A percentile compares a stretch with the other conserved stretches of the same genome.
phyloP scores from a whole-genome alignment of 2,888 invertebrate genomes.

The Clivina fossor region DNA sequence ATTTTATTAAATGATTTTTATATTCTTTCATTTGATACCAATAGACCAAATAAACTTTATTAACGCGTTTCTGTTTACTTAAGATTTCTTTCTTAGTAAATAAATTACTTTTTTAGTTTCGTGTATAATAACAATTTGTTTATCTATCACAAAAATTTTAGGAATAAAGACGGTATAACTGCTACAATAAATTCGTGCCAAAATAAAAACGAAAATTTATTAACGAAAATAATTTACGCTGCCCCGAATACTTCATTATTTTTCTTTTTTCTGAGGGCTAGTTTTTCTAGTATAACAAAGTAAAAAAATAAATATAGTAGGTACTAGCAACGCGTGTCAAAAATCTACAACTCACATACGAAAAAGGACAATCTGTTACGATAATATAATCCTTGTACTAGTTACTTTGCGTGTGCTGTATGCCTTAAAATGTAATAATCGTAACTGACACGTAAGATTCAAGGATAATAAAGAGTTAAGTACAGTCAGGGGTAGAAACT shows the following conservation, averaged over 20 bases:
- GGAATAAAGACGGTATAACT: too few species aligned
- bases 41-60: too few species aligned
- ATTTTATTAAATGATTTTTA: too few species aligned
- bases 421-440: slow-evolving; percentile 3
- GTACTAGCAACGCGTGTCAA: slow-evolving; percentile 7
- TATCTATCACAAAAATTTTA: too few species aligned
- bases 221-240: slow-evolving; percentile 28
- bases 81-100: too few species aligned
- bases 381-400: slow-evolving; percentile 10
- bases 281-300: background rate
- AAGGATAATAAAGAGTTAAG: background rate
- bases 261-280: background rate
- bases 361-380: background rate
- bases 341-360: slow-evolving; percentile 6
- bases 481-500: too few species aligned
- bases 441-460: slow-evolving; percentile 14
- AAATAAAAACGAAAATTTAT: slow-evolving; percentile 24
- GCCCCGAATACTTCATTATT: slow-evolving; percentile 19
- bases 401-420: background rate
- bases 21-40: too few species aligned
- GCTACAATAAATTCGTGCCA: slow-evolving; percentile 17
- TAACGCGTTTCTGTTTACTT: too few species aligned
- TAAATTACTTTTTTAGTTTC: too few species aligned
- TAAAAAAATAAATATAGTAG: background rate
- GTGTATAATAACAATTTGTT: too few species aligned